phyloP scores from a whole-genome alignment of 2,797 vertebrate species.

The Pristis pectinata region DNA sequence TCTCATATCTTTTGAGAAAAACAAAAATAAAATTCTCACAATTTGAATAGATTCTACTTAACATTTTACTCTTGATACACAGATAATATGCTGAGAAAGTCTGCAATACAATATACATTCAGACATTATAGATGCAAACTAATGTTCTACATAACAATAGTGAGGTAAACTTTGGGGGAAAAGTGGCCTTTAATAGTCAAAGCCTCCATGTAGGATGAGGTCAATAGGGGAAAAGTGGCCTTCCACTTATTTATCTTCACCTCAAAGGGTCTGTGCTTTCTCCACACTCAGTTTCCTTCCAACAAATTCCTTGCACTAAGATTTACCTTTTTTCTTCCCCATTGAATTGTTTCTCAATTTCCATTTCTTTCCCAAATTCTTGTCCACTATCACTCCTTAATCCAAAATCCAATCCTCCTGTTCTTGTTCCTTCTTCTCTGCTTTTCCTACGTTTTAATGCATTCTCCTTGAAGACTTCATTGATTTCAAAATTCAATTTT shows the following conservation, averaged over 20 bases:
- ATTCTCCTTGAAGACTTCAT: too few relatives aligned
- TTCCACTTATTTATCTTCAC: neutral
- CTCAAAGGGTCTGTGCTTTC: neutral
- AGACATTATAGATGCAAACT: too few relatives aligned
- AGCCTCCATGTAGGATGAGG: neutral
- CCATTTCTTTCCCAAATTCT: neutral
- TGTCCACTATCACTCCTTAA: neutral
- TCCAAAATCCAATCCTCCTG: neutral
- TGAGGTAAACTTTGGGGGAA: neutral
- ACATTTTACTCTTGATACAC: too few relatives aligned
- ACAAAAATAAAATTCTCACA: neutral
- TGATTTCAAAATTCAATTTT: too few relatives aligned
- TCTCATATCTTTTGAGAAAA: neutral
- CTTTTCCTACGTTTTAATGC: too few relatives aligned
- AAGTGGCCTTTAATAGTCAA: neutral
- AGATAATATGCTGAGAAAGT: too few relatives aligned
- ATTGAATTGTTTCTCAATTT: neutral
- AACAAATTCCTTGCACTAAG: neutral
- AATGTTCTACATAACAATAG: too few relatives aligned
- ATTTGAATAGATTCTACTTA: too few relatives aligned
- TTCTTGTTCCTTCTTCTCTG: neutral
- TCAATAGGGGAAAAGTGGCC: neutral
- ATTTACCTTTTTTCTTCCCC: neutral
- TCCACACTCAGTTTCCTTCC: neutral
- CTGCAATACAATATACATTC: too few relatives aligned